Percentiles rank a stretch among this genome's conserved stretches.
These are phyloP conservation scores for Xenus cinereus DNA, from an alignment of 2,113 vertebrate genomes.

Conservation along the genomic window DNA sequence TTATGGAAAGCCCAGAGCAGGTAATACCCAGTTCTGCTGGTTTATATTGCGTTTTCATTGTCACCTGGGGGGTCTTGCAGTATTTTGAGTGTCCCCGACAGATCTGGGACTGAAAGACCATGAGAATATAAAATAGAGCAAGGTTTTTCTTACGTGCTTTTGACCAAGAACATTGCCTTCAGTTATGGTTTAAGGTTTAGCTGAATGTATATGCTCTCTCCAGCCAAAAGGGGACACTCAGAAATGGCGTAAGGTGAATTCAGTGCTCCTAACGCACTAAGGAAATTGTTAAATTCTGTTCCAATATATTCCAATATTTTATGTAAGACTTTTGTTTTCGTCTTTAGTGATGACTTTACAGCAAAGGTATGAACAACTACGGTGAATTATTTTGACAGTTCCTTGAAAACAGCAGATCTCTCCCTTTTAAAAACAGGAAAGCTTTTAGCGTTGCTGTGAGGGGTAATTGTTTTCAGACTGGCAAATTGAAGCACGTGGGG, in stretches of 20 bases:
- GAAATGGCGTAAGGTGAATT: background rate
- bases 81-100: background rate
- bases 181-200: background rate
- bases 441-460: background rate
- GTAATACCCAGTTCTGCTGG: background rate
- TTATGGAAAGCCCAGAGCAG: background rate
- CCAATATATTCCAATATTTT: background rate
- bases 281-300: background rate
- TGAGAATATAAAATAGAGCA: background rate
- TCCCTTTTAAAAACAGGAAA: background rate
- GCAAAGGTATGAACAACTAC: background rate
- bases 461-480: background rate
- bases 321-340: background rate
- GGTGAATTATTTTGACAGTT: background rate
- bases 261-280: background rate
- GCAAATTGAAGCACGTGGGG: background rate
- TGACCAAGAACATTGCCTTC: background rate
- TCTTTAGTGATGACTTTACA: background rate
- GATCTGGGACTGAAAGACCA: background rate
- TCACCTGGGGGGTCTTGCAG: background rate
- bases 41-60: background rate
- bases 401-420: background rate
- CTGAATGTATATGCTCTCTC: background rate
- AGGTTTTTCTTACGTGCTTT: background rate
- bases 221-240: background rate